A percentile compares a stretch with the other conserved stretches of the same genome.
Conservation (phyloP, 2,113 vertebrate species). For the Lophochroa leadbeateri region DNA sequence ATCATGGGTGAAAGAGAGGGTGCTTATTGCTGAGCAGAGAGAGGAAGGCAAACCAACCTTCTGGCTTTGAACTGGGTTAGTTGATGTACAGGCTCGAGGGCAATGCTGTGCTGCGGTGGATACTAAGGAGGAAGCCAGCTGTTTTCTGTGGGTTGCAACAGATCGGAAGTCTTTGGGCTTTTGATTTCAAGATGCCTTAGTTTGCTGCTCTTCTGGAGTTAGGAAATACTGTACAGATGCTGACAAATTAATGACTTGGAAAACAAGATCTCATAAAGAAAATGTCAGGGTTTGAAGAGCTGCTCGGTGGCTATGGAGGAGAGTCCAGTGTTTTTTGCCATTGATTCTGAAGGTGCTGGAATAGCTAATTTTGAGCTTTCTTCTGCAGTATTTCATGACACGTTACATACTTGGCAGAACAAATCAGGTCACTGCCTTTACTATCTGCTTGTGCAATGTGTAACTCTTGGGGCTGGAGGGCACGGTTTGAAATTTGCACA, state of each 20-base stretch:
- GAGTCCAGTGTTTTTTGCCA: neutral
- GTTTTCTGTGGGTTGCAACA: neutral
- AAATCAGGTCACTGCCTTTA: neutral
- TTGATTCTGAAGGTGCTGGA: neutral
- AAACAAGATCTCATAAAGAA: slow-evolving; percentile 22
- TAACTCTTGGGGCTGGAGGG: neutral
- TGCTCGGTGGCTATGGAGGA: neutral
- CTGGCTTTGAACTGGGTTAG: rapidly evolving
- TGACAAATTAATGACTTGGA: slow-evolving; percentile 31
- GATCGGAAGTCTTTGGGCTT: neutral
- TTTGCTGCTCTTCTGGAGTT: neutral
- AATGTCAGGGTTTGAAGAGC: neutral
- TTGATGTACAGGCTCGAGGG: neutral
- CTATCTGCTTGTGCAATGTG: slow-evolving; percentile 15
- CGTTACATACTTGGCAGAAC: neutral
- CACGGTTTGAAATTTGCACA: slow-evolving; percentile 53
- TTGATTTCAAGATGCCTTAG: neutral
- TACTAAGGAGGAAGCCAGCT: neutral
- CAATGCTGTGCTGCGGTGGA: neutral
- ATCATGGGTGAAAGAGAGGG: neutral
- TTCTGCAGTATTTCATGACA: neutral
- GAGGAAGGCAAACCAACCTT: rapidly evolving
- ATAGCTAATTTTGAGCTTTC: neutral
- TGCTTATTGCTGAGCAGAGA: neutral
- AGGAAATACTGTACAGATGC: neutral